Percentiles rank a stretch among this genome's conserved stretches.
These are phyloP conservation scores for Wasmannia auropunctata DNA, from an alignment of 1,140 invertebrate species.

Conservation along the genomic window DNA sequence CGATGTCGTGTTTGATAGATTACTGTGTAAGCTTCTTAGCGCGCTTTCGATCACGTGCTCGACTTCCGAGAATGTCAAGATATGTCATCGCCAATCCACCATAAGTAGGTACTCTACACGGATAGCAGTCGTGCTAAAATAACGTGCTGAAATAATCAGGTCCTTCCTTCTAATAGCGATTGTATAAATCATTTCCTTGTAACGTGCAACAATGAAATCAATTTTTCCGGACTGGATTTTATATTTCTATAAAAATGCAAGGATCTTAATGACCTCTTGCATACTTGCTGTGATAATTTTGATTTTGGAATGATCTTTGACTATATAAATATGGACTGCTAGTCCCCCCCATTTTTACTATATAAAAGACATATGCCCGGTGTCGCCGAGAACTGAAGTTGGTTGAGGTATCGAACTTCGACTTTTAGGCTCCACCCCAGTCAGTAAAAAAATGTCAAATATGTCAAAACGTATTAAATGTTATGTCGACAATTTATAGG, in stretches of 20 bases:
- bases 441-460: too few species aligned
- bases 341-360: too few species aligned
- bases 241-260: background rate
- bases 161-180: background rate
- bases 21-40: slow-evolving; percentile 68
- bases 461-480: too few species aligned
- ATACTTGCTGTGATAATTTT: background rate
- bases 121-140: background rate
- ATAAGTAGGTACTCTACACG: background rate
- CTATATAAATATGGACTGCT: too few species aligned
- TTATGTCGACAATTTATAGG: too few species aligned
- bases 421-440: too few species aligned
- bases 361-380: too few species aligned
- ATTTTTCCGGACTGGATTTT: background rate
- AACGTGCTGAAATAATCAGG: background rate
- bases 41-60: background rate
- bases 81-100: slow-evolving; percentile 28
- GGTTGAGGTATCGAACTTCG: too few species aligned
- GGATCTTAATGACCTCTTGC: background rate
- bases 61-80: slow-evolving; percentile 24
- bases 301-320: too few species aligned
- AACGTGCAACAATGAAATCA: background rate
- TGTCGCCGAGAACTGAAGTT: too few species aligned
- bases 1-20: slow-evolving; percentile 67
- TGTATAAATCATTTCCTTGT: background rate